phyloP scores from a whole-genome alignment of 2,797 vertebrate species.

The Hippopotamyrus pictus region DNA sequence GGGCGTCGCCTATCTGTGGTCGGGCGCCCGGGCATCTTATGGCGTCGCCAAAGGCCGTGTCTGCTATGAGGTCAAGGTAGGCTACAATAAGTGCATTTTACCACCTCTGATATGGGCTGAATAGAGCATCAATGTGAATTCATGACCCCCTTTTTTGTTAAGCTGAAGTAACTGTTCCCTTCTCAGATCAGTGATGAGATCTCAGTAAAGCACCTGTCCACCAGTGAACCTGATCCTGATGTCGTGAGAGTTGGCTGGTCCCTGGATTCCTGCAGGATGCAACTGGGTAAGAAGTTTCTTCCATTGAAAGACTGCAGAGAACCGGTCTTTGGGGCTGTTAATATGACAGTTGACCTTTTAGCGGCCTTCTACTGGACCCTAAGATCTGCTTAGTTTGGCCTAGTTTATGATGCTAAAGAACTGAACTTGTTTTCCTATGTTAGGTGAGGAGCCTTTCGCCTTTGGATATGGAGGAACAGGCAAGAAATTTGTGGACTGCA shows the following conservation, averaged over 20 bases:
- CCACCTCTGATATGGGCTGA: neutral
- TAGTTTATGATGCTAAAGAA: neutral
- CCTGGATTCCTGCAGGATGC: conserved; percentile 81
- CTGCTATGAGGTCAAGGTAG: conserved; percentile 89
- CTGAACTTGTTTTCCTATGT: neutral
- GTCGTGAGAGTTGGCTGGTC: conserved; percentile 96
- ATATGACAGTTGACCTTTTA: neutral
- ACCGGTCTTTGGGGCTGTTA: neutral
- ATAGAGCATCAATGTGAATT: conserved; percentile 42
- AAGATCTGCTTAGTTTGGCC: neutral
- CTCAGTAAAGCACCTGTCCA: conserved; percentile 81
- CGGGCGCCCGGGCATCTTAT: conserved; percentile 81
- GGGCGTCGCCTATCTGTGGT: conserved; percentile 90
- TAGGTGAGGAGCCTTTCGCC: conserved; percentile 83
- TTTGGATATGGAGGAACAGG: conserved; percentile 90
- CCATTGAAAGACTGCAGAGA: neutral
- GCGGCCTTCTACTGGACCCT: neutral
- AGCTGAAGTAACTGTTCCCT: neutral
- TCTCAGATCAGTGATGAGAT: conserved; percentile 86
- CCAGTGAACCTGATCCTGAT: conserved; percentile 81
- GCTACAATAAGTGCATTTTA: neutral
- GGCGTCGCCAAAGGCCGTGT: conserved; percentile 75
- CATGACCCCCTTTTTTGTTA: neutral
- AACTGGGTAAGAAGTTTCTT: conserved; percentile 70
- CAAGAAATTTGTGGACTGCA: conserved; percentile 80